Conservation (phyloP, 30 jellyfish, hydroid and myxozoan genomes). For the Turritopsis rubra region DNA sequence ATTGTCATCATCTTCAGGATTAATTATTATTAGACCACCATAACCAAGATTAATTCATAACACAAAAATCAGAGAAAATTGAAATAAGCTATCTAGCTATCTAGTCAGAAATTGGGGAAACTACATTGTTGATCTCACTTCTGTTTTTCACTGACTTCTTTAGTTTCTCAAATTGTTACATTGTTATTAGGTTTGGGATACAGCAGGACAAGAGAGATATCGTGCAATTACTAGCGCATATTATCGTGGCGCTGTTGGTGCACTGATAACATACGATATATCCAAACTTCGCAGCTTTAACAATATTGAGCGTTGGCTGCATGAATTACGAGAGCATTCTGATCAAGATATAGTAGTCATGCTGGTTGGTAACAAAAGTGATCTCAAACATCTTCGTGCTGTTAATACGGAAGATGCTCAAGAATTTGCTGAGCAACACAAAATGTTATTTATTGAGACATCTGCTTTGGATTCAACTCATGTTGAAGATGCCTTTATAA, state of each 20-base stretch:
- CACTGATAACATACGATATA: conserved; percentile 87
- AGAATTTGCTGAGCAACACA: conserved; percentile 83
- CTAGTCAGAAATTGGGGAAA: too few species aligned
- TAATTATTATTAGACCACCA: too few species aligned
- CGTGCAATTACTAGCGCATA: conserved; percentile 96
- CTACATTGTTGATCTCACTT: too few species aligned
- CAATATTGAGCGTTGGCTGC: conserved; percentile 85
- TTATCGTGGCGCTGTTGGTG: conserved; percentile 98
- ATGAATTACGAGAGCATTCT: conserved; percentile 92
- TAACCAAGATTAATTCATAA: too few species aligned
- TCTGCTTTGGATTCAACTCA: conserved; percentile 95
- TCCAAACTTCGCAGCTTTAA: conserved; percentile 73
- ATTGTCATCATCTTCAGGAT: too few species aligned
- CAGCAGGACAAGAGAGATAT: conserved; percentile 98
- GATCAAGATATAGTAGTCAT: conserved; percentile 80
- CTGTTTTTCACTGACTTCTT: too few species aligned
- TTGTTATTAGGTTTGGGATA: conserved; percentile 98
- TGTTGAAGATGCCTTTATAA: conserved; percentile 87
- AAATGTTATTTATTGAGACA: conserved; percentile 86
- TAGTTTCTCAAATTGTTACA: neutral
- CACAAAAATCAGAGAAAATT: too few species aligned
- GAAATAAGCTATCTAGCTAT: too few species aligned
- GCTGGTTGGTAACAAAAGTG: conserved; percentile 92
- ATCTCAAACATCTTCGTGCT: conserved; percentile 88
- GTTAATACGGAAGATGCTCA: conserved; percentile 94